Conservation (phyloP, 2,797 vertebrate species). For the Sebastes nivosus region DNA sequence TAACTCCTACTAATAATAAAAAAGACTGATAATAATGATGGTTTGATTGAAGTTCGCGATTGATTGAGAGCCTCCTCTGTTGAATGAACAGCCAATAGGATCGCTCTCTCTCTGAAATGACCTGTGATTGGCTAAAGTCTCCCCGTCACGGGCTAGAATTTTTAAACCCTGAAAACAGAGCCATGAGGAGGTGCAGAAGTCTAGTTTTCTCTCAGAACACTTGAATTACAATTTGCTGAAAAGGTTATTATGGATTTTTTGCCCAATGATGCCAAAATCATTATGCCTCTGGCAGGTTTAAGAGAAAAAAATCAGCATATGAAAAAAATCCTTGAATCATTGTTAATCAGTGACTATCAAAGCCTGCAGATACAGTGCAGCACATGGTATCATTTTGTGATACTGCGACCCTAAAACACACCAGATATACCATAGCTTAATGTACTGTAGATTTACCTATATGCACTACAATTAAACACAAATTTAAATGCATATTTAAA, state of each 20-base stretch:
- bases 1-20: too few species aligned
- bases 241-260: neutral
- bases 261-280: too few species aligned
- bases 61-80: too few species aligned
- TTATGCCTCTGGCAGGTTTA: neutral
- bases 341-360: neutral
- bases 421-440: neutral
- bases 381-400: neutral
- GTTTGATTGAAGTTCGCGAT: too few species aligned
- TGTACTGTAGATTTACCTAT: neutral
- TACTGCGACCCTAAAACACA: neutral
- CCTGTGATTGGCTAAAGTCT: too few species aligned
- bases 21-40: too few species aligned
- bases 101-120: too few species aligned
- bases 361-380: neutral
- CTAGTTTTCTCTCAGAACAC: too few species aligned
- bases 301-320: neutral
- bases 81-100: too few species aligned
- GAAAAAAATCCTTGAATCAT: neutral
- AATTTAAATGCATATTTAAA: neutral
- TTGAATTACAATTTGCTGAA: too few species aligned
- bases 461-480: neutral
- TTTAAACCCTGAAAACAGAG: too few species aligned
- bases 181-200: too few species aligned
- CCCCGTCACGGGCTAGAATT: fast-evolving